Evolutionary conservation across 2,797 vertebrate species (phyloP).

Genomic region (Darevskia nairensis): DNA sequence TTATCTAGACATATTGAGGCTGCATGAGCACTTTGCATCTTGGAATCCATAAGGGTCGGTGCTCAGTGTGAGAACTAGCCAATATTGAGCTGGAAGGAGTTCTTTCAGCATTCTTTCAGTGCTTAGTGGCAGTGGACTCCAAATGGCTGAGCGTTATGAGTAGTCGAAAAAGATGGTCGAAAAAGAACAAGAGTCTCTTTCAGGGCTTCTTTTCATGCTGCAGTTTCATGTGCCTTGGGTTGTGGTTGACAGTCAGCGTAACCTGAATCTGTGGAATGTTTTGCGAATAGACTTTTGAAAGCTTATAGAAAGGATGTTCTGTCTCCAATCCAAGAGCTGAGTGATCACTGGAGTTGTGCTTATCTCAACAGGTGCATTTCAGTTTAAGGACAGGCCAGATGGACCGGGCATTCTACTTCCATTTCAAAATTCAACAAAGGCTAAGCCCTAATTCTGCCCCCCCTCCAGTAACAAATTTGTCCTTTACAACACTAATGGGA

Average conservation of each 20-base stretch:
- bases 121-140: not conserved
- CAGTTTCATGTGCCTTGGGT: slow-evolving; percentile 13
- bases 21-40: not conserved
- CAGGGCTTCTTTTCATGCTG: not conserved
- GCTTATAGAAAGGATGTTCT: slow-evolving; percentile 1
- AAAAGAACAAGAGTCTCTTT: slow-evolving; percentile 36
- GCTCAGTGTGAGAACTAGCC: not conserved
- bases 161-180: not conserved
- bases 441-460: not conserved
- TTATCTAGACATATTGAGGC: not conserved
- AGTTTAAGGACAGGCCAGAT: not conserved
- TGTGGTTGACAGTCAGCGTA: slow-evolving; percentile 12
- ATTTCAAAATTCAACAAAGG: not conserved
- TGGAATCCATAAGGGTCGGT: not conserved
- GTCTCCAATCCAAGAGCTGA: not conserved
- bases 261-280: slow-evolving; percentile 27
- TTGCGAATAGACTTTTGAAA: slow-evolving; percentile 6
- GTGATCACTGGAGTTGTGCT: not conserved
- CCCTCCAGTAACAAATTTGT: slow-evolving; percentile 3
- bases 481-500: slow-evolving; percentile 19
- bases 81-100: not conserved
- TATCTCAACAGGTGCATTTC: slow-evolving; percentile 35
- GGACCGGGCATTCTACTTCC: not conserved
- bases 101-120: not conserved
- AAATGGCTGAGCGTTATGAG: not conserved